Conservation (phyloP, 2,888 invertebrate species). For the Erebia epiphron region DNA sequence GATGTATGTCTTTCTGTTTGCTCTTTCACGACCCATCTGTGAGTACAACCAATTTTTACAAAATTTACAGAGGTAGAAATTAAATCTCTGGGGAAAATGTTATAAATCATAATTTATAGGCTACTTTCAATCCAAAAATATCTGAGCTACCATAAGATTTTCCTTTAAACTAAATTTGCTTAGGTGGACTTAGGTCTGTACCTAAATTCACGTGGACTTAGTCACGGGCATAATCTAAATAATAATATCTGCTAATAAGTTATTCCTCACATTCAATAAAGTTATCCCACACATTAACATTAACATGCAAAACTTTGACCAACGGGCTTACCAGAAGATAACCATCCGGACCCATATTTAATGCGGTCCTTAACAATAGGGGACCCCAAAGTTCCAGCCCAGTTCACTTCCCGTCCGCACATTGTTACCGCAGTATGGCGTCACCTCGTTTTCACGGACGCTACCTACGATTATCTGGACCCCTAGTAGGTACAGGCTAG, state of each 20-base stretch:
- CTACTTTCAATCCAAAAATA: no score
- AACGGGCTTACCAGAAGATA: constrained; percentile 19
- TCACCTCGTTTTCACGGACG: constrained; percentile 3
- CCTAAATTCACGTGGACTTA: no score
- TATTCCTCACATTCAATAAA: not conserved
- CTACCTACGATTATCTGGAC: not conserved
- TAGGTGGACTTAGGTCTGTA: no score
- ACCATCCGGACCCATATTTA: constrained; percentile 35
- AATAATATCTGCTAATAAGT: not conserved
- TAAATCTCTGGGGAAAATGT: no score
- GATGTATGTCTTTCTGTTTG: no score
- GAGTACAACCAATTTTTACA: no score
- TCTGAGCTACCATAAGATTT: no score
- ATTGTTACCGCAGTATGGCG: not conserved
- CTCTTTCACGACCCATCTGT: no score
- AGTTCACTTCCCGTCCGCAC: not conserved
- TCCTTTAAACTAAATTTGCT: no score
- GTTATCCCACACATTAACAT: not conserved
- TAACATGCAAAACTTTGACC: not conserved
- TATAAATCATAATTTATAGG: no score
- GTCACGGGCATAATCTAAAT: no score
- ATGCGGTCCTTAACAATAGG: constrained; percentile 25
- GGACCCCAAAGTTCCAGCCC: not conserved
- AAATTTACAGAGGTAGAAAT: no score
- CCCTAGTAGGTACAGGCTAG: not conserved